phyloP scores from a whole-genome alignment of 2,888 invertebrate species.

The Capitulum mitella region DNA sequence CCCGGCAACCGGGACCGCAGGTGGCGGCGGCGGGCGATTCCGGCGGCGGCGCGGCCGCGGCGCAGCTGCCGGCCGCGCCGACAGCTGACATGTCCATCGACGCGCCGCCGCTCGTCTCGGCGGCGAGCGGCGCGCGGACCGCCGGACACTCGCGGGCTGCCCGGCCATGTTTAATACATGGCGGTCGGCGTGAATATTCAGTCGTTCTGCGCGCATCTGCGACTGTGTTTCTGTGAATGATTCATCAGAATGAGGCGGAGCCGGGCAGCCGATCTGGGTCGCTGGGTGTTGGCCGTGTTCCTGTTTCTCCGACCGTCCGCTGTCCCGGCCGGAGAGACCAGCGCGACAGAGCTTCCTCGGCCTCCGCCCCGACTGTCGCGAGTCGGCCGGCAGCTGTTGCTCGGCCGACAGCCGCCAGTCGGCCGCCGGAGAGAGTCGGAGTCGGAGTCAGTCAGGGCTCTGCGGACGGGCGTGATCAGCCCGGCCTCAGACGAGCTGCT shows the following conservation, averaged over 20 bases:
- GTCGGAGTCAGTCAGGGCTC: no score
- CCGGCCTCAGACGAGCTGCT: no score
- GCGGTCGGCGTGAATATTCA: neutral
- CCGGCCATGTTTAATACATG: neutral
- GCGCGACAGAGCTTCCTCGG: no score
- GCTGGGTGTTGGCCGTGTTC: neutral
- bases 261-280: neutral
- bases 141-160: neutral
- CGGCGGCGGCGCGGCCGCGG: neutral
- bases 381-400: no score
- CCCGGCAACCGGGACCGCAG: neutral
- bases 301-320: neutral
- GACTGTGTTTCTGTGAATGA: conserved; percentile 20
- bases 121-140: neutral
- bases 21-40: neutral
- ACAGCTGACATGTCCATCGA: no score
- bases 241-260: neutral
- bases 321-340: neutral
- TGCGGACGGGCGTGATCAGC: no score
- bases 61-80: conserved; percentile 4
- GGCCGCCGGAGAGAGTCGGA: no score
- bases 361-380: no score
- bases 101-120: conserved; percentile 16
- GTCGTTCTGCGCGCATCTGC: neutral
- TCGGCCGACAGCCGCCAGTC: no score